Evolutionary conservation across 2,113 vertebrate genomes (phyloP).

Genomic region (Tychaedon coryphoeus): DNA sequence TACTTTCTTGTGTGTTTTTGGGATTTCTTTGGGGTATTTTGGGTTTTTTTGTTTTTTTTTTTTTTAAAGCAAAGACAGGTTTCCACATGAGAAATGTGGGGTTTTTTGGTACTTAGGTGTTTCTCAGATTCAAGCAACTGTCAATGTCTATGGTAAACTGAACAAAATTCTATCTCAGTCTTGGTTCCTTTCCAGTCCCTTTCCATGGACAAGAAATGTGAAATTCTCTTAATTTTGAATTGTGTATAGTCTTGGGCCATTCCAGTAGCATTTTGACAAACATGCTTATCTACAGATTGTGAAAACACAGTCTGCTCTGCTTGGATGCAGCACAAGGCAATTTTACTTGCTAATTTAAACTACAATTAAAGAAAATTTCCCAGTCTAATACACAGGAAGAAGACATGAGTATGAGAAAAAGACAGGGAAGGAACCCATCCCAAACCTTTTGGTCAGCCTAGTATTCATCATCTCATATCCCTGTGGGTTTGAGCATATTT

Average conservation of each 20-base stretch:
- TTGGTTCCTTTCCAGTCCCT: not conserved
- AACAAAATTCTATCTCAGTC: not conserved
- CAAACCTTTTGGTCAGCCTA: not conserved
- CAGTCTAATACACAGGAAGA: not conserved
- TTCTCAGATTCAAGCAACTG: not conserved
- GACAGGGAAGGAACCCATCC: not conserved
- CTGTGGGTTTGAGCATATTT: not conserved
- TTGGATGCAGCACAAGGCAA: not conserved
- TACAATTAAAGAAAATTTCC: not conserved
- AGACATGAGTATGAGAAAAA: not conserved
- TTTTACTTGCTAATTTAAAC: not conserved
- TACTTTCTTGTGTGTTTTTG: not conserved
- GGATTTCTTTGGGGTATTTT: rapidly evolving
- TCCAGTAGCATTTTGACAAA: not conserved
- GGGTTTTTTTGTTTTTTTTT: not conserved
- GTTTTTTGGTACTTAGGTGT: not conserved
- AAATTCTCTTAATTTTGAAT: not conserved
- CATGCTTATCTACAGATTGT: not conserved
- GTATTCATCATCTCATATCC: not conserved
- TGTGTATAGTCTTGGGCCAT: not conserved
- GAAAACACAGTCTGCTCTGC: not conserved
- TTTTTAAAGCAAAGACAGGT: not conserved
- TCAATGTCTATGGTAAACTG: not conserved
- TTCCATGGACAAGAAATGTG: not conserved
- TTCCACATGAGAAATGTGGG: not conserved